A percentile compares a stretch with the other conserved stretches of the same genome.
Conservation (phyloP, 2,113 vertebrate genomes). For the Papio anubis region DNA sequence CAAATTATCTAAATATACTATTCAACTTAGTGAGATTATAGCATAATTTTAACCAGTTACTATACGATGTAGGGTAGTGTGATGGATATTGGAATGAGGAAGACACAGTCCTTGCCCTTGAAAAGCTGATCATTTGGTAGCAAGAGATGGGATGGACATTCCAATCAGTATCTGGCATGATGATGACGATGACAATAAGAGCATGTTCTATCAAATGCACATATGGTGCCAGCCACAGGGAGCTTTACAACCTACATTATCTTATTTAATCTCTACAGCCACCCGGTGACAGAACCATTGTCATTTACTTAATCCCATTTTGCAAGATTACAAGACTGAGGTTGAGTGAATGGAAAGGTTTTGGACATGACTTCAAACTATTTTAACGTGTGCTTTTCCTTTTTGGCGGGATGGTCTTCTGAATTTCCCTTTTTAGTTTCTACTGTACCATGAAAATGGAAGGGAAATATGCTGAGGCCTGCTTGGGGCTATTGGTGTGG, state of each 20-base stretch:
- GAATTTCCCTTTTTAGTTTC: background rate
- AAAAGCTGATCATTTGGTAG: background rate
- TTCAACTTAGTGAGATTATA: background rate
- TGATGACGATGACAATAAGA: fast-evolving
- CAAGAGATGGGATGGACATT: background rate
- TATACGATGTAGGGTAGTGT: background rate
- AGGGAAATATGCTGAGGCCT: fast-evolving
- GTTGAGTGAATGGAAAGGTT: background rate
- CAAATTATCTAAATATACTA: background rate
- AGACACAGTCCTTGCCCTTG: background rate
- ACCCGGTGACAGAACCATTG: fast-evolving
- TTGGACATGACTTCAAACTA: background rate
- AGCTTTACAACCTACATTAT: fast-evolving
- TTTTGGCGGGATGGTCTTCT: background rate
- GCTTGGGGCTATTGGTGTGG: fast-evolving
- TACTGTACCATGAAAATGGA: background rate
- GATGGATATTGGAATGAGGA: background rate
- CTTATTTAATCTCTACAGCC: fast-evolving
- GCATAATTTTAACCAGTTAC: background rate
- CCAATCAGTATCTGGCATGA: too few relatives aligned
- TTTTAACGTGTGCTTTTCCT: background rate
- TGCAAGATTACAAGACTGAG: background rate
- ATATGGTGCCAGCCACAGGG: too few relatives aligned
- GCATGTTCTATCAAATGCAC: fast-evolving
- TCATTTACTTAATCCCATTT: background rate